Percentiles rank a stretch among this genome's conserved stretches.
Conservation (phyloP, 1,140 invertebrate species). For the Procambarus clarkii region DNA sequence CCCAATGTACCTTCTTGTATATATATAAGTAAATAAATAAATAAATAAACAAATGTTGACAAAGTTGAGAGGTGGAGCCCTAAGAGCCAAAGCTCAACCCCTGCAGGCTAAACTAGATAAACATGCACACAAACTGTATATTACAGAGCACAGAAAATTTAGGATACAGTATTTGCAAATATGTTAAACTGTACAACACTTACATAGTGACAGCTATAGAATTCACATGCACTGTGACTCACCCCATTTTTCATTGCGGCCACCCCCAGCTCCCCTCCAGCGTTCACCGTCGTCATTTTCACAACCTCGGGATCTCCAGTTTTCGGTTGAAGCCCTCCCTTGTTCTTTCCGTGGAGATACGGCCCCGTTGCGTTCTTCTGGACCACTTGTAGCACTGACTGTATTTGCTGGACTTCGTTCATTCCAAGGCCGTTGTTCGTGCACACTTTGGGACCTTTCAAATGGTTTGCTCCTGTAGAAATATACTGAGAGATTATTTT, state of each 20-base stretch:
- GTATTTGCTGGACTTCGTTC: constrained; percentile 74
- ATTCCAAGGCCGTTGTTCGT: constrained; percentile 76
- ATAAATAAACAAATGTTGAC: too few relatives aligned
- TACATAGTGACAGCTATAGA: too few relatives aligned
- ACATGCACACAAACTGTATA: too few relatives aligned
- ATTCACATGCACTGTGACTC: constrained; percentile 66
- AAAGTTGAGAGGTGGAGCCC: too few relatives aligned
- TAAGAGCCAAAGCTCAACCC: too few relatives aligned
- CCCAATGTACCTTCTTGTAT: too few relatives aligned
- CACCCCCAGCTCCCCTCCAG: constrained; percentile 82
- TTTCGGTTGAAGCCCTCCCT: constrained; percentile 80
- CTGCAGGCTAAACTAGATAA: too few relatives aligned
- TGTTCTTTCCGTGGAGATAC: constrained; percentile 72
- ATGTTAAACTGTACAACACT: too few relatives aligned
- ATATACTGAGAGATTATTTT: neutral
- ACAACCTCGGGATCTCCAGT: constrained; percentile 76
- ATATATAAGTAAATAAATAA: too few relatives aligned
- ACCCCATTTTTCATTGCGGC: constrained; percentile 85
- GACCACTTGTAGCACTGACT: constrained; percentile 71
- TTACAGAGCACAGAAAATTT: too few relatives aligned
- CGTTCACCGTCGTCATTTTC: constrained; percentile 73
- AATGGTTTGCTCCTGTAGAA: constrained; percentile 63
- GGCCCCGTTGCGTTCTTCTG: constrained; percentile 73
- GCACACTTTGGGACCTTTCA: constrained; percentile 69
- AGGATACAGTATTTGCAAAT: too few relatives aligned